Base-by-base conservation (phyloP, 2,797 vertebrate species). In the Podarcis lilfordi region DNA sequence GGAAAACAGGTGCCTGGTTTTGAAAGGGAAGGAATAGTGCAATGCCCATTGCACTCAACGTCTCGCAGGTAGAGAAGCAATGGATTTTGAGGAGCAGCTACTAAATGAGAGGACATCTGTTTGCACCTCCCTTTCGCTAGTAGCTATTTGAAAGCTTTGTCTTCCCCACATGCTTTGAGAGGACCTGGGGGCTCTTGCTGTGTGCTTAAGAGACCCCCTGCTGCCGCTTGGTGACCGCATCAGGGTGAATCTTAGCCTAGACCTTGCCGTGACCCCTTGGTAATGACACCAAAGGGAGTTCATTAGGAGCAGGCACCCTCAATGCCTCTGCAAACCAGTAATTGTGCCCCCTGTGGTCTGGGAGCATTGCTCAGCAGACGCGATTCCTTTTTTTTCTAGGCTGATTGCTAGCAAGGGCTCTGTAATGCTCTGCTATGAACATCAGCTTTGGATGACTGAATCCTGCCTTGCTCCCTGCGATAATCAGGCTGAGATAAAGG, bases 231-330 rank as follows among this genome's bases (percentile, higher is more conserved):
- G 32, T 23, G n/a, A 45, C 21, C 3, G 29, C 19, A 4, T n/a
- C 43, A 1, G n/a, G 86, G 8, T 77, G 72, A 55, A 43, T 88
- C 27, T 27, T 23, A 27, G 21, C 9, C 13, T n/a, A 61, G 71
- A 89, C 45, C 23, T 86, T 37, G 23, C 29, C 4, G 9, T 79
- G 23, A 83, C 84, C 45, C 72, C 80, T 45, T 8, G 4, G 9
- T 89, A 89, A 89, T 86, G 74, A 71, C 25, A 35, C 84, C 66
- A 21, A 5, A 19, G 80, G 66, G 85, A 74, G 69, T 86, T 72
- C 66, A 29, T 86, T 86, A 83, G 55, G 66, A 27, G 43, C 23
- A 2, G 9, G 29, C 21, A 27, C 45, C 79, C 72, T 10, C 35
- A 11, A 55, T 23, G 17, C 75, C 35, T 25, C 29, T n/a, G 55